These are phyloP conservation scores for Heteractis magnifica DNA, from an alignment of 92 coral and sea anemone species.

Conservation along the genomic window DNA sequence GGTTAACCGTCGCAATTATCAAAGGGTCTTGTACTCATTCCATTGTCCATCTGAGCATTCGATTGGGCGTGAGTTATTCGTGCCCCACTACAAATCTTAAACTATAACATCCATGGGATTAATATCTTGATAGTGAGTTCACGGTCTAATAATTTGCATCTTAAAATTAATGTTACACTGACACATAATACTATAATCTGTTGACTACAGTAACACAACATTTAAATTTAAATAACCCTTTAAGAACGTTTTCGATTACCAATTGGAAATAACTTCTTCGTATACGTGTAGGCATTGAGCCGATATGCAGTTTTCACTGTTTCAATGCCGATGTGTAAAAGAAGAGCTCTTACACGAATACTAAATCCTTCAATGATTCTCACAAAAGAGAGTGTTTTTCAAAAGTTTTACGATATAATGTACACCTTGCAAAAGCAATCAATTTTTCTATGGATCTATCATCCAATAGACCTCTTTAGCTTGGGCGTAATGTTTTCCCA, in stretches of 20 bases:
- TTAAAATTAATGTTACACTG: too few species aligned
- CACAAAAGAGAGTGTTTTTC: too few species aligned
- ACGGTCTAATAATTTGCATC: neutral
- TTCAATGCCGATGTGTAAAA: too few species aligned
- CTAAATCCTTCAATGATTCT: too few species aligned
- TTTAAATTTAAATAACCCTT: neutral
- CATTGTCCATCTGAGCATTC: neutral
- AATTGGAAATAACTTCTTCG: neutral
- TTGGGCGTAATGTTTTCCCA: too few species aligned
- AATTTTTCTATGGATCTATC: too few species aligned
- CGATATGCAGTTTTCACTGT: neutral
- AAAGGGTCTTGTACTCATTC: neutral
- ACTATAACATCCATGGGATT: neutral
- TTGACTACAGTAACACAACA: neutral
- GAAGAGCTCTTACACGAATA: too few species aligned
- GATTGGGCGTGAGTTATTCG: neutral
- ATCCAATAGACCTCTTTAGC: too few species aligned
- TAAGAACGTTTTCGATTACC: neutral
- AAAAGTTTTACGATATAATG: too few species aligned
- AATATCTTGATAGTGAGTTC: neutral
- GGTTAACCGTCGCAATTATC: too few species aligned
- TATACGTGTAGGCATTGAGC: neutral
- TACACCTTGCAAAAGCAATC: too few species aligned
- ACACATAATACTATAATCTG: neutral
- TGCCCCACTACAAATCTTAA: neutral